Percentiles rank a stretch among this genome's conserved stretches.
phyloP scores from a whole-genome alignment of 2,888 invertebrate species.

The Dilophus febrilis region DNA sequence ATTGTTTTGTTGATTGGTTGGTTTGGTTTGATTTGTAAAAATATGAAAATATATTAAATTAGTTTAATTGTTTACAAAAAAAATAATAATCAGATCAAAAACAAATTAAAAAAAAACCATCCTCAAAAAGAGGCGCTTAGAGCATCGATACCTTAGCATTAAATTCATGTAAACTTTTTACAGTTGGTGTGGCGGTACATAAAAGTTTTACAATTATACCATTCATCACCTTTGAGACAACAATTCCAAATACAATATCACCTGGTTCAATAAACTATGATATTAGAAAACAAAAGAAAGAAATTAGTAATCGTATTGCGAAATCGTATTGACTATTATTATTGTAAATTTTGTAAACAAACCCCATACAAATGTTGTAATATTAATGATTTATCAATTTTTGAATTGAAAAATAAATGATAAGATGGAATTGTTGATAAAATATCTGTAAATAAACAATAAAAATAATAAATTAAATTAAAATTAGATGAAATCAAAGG shows the following conservation, averaged over 20 bases:
- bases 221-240: conserved; percentile 54
- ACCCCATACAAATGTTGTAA: conserved; percentile 71
- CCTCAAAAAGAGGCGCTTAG: too few relatives aligned
- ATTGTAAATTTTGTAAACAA: conserved; percentile 11
- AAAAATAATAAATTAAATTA: background rate
- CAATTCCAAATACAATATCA: conserved; percentile 61
- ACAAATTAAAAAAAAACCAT: too few relatives aligned
- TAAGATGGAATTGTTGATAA: conserved; percentile 74
- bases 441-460: conserved; percentile 38
- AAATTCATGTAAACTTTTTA: conserved; percentile 69
- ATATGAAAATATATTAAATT: too few relatives aligned
- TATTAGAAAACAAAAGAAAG: too few relatives aligned
- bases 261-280: conserved; percentile 41
- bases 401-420: conserved; percentile 54
- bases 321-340: too few relatives aligned
- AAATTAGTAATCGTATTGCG: background rate
- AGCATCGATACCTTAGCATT: conserved; percentile 77
- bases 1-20: too few relatives aligned
- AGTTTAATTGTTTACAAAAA: too few relatives aligned
- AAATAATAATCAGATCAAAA: too few relatives aligned
- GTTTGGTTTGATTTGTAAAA: conserved; percentile 1
- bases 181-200: conserved; percentile 62
- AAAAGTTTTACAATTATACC: conserved; percentile 67
- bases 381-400: conserved; percentile 59
- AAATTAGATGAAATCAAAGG: background rate